Evolutionary conservation across 1,140 invertebrate genomes (phyloP).

Genomic region (Drosophila arawakana): DNA sequence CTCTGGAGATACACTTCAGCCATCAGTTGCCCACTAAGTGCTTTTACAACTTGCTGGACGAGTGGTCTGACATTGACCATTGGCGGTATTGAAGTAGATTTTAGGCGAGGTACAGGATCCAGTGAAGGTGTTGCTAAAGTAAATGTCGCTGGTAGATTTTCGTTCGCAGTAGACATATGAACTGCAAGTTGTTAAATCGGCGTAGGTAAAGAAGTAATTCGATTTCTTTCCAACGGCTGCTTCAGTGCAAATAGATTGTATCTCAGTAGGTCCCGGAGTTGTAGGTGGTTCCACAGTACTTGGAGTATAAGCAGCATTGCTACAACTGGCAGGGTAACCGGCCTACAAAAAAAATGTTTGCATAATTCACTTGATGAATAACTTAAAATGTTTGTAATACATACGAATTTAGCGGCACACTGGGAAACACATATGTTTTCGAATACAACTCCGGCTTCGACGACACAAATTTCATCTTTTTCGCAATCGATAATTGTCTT

Average conservation of each 20-base stretch:
- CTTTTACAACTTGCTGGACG: too few species aligned
- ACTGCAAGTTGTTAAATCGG: constrained; percentile 20
- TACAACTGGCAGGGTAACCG: constrained; percentile 18
- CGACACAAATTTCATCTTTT: constrained; percentile 41
- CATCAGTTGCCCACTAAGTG: too few species aligned
- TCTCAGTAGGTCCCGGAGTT: constrained; percentile 18
- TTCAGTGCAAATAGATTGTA: constrained; percentile 8
- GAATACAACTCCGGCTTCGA: neutral
- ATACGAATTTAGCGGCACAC: constrained; percentile 49
- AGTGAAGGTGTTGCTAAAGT: constrained; percentile 2
- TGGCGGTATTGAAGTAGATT: constrained; percentile 24
- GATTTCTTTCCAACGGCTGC: constrained; percentile 4
- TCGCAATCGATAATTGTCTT: constrained; percentile 29
- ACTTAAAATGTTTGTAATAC: neutral
- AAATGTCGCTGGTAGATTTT: neutral
- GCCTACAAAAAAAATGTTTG: neutral
- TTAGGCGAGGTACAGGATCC: constrained; percentile 5
- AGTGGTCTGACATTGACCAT: neutral
- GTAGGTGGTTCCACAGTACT: constrained; percentile 36
- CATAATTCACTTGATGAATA: neutral
- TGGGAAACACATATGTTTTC: constrained; percentile 52
- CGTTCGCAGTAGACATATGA: constrained; percentile 36
- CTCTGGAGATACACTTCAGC: too few species aligned
- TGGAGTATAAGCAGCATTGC: constrained; percentile 39
- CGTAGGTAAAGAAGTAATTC: constrained; percentile 33